These are phyloP conservation scores for Margaritifera margaritifera DNA, from an alignment of 2,888 invertebrate species.

Conservation along the genomic window DNA sequence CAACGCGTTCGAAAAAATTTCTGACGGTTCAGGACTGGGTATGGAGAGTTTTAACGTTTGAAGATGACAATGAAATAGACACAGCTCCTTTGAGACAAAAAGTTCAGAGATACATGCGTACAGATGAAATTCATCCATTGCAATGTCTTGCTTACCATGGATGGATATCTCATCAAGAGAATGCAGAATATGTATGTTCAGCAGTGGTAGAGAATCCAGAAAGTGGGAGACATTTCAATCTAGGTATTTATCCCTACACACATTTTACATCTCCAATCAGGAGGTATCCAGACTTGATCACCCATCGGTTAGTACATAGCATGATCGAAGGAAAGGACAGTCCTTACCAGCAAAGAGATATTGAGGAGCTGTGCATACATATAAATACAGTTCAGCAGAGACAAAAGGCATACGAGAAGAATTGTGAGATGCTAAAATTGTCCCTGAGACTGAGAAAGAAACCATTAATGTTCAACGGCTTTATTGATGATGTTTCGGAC, in stretches of 20 bases:
- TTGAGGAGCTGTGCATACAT: conserved; percentile 25
- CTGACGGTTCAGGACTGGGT: no score
- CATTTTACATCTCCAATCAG: conserved; percentile 35
- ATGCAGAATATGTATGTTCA: conserved; percentile 21
- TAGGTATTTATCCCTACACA: conserved; percentile 19
- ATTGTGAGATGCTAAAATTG: conserved; percentile 19
- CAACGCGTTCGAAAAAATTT: no score
- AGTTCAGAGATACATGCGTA: not conserved
- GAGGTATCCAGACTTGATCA: conserved; percentile 25
- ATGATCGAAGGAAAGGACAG: conserved; percentile 5
- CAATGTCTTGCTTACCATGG: conserved; percentile 16
- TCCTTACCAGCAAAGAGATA: conserved; percentile 24
- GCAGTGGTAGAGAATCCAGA: not conserved
- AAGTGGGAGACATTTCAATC: conserved; percentile 28
- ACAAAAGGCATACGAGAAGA: conserved; percentile 29
- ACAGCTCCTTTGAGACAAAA: no score
- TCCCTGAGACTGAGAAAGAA: conserved; percentile 20
- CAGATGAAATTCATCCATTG: conserved; percentile 23
- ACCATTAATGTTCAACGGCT: conserved; percentile 22
- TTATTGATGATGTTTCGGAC: conserved; percentile 27
- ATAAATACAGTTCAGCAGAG: conserved; percentile 20
- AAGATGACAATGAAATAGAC: not conserved
- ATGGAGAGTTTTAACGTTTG: not conserved
- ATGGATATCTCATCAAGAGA: conserved; percentile 23
- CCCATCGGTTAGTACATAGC: conserved; percentile 39